Evolutionary conservation across 2,888 invertebrate species (phyloP).

Genomic region (Orthosia cruda): DNA sequence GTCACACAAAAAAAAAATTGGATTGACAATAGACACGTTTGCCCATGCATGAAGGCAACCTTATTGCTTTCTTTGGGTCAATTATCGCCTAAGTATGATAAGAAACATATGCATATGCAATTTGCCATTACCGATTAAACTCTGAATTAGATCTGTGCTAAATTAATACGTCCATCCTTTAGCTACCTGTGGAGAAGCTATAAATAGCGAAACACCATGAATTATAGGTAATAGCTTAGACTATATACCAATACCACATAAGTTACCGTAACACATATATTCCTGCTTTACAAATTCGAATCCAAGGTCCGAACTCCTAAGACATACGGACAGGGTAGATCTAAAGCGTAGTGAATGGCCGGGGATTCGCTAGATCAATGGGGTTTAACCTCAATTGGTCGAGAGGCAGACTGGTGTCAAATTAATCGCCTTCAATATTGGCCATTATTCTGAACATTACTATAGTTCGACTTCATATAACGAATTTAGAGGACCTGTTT

Average conservation of each 20-base stretch:
- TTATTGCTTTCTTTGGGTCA: too few relatives aligned
- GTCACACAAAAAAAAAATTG: too few relatives aligned
- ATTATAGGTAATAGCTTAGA: neutral
- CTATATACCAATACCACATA: neutral
- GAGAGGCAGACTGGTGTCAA: constrained; percentile 60
- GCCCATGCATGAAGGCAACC: too few relatives aligned
- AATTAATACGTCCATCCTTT: neutral
- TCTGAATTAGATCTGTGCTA: neutral
- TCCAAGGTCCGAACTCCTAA: constrained; percentile 30
- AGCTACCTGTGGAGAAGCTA: neutral
- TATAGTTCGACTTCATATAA: constrained; percentile 46
- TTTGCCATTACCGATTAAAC: too few relatives aligned
- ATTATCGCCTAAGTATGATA: too few relatives aligned
- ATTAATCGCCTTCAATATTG: constrained; percentile 65
- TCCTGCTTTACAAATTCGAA: constrained; percentile 35
- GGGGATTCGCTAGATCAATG: constrained; percentile 59
- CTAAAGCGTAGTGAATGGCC: constrained; percentile 58
- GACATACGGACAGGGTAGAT: constrained; percentile 59
- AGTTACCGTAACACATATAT: constrained; percentile 30
- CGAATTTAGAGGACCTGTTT: constrained; percentile 32
- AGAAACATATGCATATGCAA: too few relatives aligned
- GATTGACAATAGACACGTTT: too few relatives aligned
- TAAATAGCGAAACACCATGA: neutral
- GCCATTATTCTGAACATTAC: constrained; percentile 57
- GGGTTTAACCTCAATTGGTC: constrained; percentile 64